Evolutionary conservation across 2,888 invertebrate species (phyloP).

Genomic region (Dichetophora obliterata): DNA sequence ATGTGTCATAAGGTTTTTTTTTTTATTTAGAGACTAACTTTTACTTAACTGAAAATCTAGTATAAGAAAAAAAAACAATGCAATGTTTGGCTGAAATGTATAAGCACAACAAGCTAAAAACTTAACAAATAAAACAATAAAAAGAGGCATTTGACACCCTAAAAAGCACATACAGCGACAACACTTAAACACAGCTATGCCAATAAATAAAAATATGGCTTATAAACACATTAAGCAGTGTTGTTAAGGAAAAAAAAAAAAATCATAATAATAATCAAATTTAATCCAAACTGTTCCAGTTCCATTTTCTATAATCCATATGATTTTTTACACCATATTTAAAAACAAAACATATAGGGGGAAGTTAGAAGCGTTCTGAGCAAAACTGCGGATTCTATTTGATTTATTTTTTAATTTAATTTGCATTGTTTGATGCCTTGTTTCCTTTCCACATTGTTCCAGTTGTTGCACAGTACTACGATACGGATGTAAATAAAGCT

Average conservation of each 20-base stretch:
- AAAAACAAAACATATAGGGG: not conserved
- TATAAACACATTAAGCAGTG: not conserved
- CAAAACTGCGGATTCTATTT: not conserved
- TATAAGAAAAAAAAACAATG: not conserved
- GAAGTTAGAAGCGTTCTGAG: not conserved
- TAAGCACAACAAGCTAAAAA: too few relatives aligned
- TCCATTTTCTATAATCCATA: not conserved
- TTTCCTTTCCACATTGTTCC: conserved; percentile 55
- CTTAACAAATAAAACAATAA: too few relatives aligned
- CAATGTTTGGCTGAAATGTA: too few relatives aligned
- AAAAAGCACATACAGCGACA: not conserved
- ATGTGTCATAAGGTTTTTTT: too few relatives aligned
- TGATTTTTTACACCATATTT: not conserved
- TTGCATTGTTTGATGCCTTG: not conserved
- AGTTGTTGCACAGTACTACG: conserved; percentile 92
- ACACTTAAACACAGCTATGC: not conserved
- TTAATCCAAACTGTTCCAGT: not conserved
- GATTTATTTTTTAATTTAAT: conserved; percentile 16
- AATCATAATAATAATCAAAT: not conserved
- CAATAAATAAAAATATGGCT: not conserved
- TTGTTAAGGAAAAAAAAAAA: not conserved
- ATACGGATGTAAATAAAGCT: conserved; percentile 92
- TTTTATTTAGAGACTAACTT: too few relatives aligned
- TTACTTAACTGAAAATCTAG: too few relatives aligned
- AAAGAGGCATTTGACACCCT: too few relatives aligned